A percentile compares a stretch with the other conserved stretches of the same genome.
These are phyloP conservation scores for Sturmia bella DNA, from an alignment of 2,888 invertebrate species.

Conservation along the genomic window DNA sequence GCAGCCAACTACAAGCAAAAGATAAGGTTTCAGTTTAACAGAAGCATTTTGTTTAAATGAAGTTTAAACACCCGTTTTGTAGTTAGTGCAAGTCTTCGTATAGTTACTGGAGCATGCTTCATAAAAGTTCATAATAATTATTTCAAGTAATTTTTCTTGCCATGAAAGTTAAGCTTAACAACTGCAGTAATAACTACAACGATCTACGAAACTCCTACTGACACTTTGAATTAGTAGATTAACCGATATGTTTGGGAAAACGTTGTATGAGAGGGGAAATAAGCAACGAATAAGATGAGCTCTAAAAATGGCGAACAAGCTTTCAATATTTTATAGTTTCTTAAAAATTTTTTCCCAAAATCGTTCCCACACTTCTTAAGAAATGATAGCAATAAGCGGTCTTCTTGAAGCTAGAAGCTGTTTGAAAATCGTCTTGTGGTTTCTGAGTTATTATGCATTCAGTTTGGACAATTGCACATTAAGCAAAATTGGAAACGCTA, in stretches of 20 bases:
- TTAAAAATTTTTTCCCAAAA: too few relatives aligned
- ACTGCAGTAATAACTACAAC: slow-evolving; percentile 34
- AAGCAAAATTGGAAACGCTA: too few relatives aligned
- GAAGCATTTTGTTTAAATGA: slow-evolving; percentile 63
- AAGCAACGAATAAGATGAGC: slow-evolving; percentile 3
- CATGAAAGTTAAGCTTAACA: slow-evolving; percentile 55
- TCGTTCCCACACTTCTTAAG: too few relatives aligned
- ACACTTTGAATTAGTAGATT: slow-evolving; percentile 43
- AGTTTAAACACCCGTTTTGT: slow-evolving; percentile 41
- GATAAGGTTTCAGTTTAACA: slow-evolving; percentile 35
- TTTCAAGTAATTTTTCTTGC: slow-evolving; percentile 61
- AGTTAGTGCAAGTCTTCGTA: slow-evolving; percentile 33
- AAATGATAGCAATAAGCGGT: too few relatives aligned
- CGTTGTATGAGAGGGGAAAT: neutral
- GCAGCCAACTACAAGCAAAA: slow-evolving; percentile 4
- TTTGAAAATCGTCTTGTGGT: too few relatives aligned
- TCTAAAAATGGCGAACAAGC: neutral
- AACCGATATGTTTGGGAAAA: neutral
- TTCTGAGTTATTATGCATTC: too few relatives aligned
- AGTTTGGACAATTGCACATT: too few relatives aligned
- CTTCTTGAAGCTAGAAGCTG: too few relatives aligned
- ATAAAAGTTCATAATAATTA: slow-evolving; percentile 64
- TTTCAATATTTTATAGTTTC: too few relatives aligned
- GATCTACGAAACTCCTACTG: slow-evolving; percentile 42
- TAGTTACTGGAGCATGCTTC: slow-evolving; percentile 1